Evolutionary conservation across 2,888 invertebrate species (phyloP).

Genomic region (Micropterix aruncella): DNA sequence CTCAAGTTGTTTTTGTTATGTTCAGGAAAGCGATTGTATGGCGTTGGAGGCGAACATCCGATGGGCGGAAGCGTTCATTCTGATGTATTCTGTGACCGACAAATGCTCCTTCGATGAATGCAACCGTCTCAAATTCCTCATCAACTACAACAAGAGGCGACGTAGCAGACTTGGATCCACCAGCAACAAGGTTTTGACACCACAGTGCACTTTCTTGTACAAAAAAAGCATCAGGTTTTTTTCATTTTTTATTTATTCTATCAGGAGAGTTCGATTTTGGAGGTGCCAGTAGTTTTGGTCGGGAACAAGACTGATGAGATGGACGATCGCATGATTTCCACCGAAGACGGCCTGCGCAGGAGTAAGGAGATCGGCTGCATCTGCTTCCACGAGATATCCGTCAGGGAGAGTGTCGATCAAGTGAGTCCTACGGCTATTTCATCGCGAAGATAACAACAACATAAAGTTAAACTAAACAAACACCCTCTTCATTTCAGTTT

Average conservation of each 20-base stretch:
- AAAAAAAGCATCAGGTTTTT: neutral
- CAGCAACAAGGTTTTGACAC: slow-evolving; percentile 34
- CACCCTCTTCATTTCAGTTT: too few species aligned
- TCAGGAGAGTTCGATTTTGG: slow-evolving; percentile 41
- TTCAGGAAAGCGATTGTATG: slow-evolving; percentile 51
- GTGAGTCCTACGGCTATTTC: too few species aligned
- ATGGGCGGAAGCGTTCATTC: slow-evolving; percentile 79
- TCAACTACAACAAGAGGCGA: slow-evolving; percentile 63
- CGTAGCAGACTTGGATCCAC: slow-evolving; percentile 48
- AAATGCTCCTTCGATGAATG: slow-evolving; percentile 82
- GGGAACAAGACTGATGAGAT: slow-evolving; percentile 70
- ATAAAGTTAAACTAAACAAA: too few species aligned
- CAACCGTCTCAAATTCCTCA: slow-evolving; percentile 67
- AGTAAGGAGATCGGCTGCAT: slow-evolving; percentile 69
- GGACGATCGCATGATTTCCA: slow-evolving; percentile 68
- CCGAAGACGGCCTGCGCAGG: slow-evolving; percentile 58
- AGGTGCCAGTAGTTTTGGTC: slow-evolving; percentile 66
- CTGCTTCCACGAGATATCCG: slow-evolving; percentile 76
- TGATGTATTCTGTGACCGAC: slow-evolving; percentile 80
- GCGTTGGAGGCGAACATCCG: slow-evolving; percentile 66
- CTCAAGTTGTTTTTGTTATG: slow-evolving; percentile 12
- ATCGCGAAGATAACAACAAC: too few species aligned
- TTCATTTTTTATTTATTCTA: slow-evolving; percentile 9
- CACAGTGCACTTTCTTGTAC: neutral
- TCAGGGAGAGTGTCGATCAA: slow-evolving; percentile 71